phyloP scores from a whole-genome alignment of 1,140 invertebrate genomes.

The Leguminivora glycinivorella region DNA sequence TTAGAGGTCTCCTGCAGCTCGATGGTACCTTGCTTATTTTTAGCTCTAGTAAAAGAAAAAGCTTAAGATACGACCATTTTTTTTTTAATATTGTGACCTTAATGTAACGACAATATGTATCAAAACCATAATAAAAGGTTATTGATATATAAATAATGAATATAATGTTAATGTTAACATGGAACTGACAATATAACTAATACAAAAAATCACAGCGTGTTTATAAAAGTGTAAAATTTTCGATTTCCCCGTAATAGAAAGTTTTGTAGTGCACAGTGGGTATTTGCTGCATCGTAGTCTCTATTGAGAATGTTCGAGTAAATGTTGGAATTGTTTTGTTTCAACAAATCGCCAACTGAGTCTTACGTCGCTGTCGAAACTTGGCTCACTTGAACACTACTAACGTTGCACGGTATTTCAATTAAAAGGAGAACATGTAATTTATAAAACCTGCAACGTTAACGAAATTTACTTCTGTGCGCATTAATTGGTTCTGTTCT shows the following conservation, averaged over 20 bases:
- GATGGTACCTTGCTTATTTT: too few species aligned
- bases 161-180: too few species aligned
- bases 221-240: conserved; percentile 9
- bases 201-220: not conserved
- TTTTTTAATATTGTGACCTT: too few species aligned
- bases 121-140: too few species aligned
- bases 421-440: not conserved
- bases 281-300: conserved; percentile 2
- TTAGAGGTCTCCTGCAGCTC: too few species aligned
- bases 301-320: conserved; percentile 8
- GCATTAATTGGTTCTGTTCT: too few species aligned
- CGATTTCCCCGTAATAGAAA: conserved; percentile 8
- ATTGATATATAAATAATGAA: too few species aligned
- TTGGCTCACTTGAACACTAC: not conserved
- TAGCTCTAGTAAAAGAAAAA: too few species aligned
- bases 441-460: not conserved
- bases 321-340: conserved; percentile 22
- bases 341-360: conserved; percentile 14
- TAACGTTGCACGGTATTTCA: not conserved
- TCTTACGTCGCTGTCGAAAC: conserved; percentile 17
- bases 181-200: not conserved
- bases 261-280: conserved; percentile 1
- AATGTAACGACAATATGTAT: too few species aligned
- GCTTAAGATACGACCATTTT: too few species aligned
- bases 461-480: not conserved